Base-by-base conservation (phyloP, 1,140 invertebrate genomes). In the Drosophila varians region DNA sequence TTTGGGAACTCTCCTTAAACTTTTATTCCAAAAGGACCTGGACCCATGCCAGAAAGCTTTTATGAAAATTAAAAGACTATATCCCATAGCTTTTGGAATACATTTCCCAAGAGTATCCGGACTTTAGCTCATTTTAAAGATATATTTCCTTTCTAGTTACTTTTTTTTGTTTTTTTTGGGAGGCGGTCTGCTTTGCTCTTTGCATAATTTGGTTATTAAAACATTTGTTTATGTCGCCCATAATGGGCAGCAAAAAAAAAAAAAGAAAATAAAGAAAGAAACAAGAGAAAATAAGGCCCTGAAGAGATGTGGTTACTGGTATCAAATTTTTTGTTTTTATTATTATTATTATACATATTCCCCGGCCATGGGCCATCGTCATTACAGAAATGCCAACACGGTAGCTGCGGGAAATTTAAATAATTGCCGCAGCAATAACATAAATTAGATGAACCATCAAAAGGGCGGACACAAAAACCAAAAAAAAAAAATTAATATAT, bases 191-290 rank as follows among this genome's bases (percentile, higher is more conserved):
- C 26, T 61, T 57, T 47, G 45, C 38, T 64, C 70, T 66, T 60
- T 64, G 79, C 75, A 84, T 86, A 84, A 84, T 84, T 86, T 86
- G 66, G 71, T 86, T 84, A 86, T 84, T 86, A 86, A 86, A 79
- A 80, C 77, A 84, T 84, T 84, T 74, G 80, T 84, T 84, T 84
- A 84, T 86, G 79, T 79, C 45, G 56, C 75, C 43, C 79, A 48
- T 86, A 86, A 86, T 74, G 55, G 75, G 65, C 75, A 60, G 55
- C 71, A 68, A 61, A 74, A 16, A 38, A 38, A 38, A 38, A 38
- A n/a, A 68, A 61, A 74, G 8, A 38, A 38, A 38, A 38, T 14
- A n/a, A n/a, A n/a, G n/a, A n/a, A n/a, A n/a, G n/a, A n/a, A 38
- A 38, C 14, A 12, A 6, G 5, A 38, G 6, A 38, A 38, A 14